A percentile compares a stretch with the other conserved stretches of the same genome.
Evolutionary conservation across 2,797 vertebrate species (phyloP).

Genomic region (Pseudochirops cupreus): DNA sequence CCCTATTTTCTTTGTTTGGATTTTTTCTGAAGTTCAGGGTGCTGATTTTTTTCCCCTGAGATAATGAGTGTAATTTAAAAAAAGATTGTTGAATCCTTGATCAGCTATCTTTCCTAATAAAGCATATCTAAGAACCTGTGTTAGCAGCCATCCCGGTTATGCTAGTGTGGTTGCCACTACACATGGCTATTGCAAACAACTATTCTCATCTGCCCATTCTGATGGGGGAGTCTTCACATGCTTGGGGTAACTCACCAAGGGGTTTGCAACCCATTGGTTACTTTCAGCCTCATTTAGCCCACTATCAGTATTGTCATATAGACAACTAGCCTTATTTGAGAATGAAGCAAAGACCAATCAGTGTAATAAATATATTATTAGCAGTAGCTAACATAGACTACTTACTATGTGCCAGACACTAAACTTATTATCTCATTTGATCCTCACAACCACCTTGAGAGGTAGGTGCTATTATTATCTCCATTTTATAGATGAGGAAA

Average conservation of each 20-base stretch:
- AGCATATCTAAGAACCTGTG: too few relatives aligned
- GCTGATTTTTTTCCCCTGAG: too few relatives aligned
- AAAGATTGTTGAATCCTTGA: too few relatives aligned
- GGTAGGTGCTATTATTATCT: not conserved
- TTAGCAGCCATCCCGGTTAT: too few relatives aligned
- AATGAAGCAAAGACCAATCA: not conserved
- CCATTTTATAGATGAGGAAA: not conserved
- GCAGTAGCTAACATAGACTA: not conserved
- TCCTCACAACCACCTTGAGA: not conserved
- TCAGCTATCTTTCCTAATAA: too few relatives aligned
- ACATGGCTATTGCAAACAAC: not conserved
- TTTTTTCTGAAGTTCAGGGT: too few relatives aligned
- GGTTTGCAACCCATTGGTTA: not conserved
- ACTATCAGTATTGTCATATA: not conserved
- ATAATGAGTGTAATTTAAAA: too few relatives aligned
- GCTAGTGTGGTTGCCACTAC: too few relatives aligned
- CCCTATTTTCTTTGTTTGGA: too few relatives aligned
- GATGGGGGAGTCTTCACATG: not conserved
- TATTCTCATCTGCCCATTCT: not conserved
- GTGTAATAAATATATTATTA: not conserved
- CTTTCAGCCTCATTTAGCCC: not conserved
- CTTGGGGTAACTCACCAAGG: not conserved
- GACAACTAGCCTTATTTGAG: not conserved
- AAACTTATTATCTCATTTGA: not conserved
- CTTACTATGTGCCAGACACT: not conserved